Base-by-base conservation (phyloP, 2,797 vertebrate genomes). In the Pseudotriccus pelzelni region DNA sequence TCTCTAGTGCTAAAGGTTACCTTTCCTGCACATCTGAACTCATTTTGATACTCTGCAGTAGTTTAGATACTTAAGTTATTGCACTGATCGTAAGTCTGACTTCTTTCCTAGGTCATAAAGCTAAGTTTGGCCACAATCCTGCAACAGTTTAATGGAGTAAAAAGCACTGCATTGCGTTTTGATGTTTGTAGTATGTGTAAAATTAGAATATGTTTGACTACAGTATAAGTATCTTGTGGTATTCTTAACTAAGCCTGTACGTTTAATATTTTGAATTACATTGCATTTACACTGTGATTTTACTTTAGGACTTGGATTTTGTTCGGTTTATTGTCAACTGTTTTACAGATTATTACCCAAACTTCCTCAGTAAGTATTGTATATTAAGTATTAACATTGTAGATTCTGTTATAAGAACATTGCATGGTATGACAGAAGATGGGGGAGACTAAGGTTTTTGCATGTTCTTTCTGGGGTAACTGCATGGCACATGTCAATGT, bases 261-360 rank as follows among this genome's bases (percentile, higher is more conserved):
- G 81, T 89, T 52, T 59, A 49, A 63, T 60, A 7, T 56, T 77
- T 77, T 72, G 8, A 23, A 59, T 78, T 81, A 36, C 6, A 12
- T 25, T 55, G 21, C 0, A 0, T 84, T 95, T 89, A 63, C 37
- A 22, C 18, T 88, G 15, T 92, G 25, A 64, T 66, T 98, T 93
- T 97, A 17, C 98, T 98, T 96, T 97, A 99, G 99, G 99, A 99
- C 97, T 99, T 99, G 98, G 99, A 99, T 93, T 99, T 99, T 97
- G 99, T 99, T 93, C 99, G 98, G 83, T 99, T 99, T 93, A 97
- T 99, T 93, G 98, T 99, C 94, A 99, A 97, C 96, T 99, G 99
- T 97, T 99, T 99, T 98, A 99, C 99, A 98, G 97, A 99, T 58
- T 99, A 99, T 97, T 99, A 99, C 97, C 99, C 99, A 69, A 99